A percentile compares a stretch with the other conserved stretches of the same genome.
Evolutionary conservation across 2,888 invertebrate species (phyloP).

Genomic region (Phragmatobia fuliginosa): DNA sequence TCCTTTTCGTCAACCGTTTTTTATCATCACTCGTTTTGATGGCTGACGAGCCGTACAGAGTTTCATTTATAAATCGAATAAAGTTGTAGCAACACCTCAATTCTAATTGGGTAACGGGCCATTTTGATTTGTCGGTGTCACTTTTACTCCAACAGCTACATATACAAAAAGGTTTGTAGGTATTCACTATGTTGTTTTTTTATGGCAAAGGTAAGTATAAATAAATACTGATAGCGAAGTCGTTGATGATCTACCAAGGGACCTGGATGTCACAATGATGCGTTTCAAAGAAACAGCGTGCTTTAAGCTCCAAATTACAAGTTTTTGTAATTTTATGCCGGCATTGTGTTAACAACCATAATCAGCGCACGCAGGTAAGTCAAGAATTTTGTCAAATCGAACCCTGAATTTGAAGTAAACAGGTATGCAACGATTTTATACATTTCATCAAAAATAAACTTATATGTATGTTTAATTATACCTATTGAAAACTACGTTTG

Average conservation of each 20-base stretch:
- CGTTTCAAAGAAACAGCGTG: constrained; percentile 65
- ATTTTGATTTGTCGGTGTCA: constrained; percentile 12
- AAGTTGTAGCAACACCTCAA: constrained; percentile 25
- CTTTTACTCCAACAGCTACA: constrained; percentile 32
- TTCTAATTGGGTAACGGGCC: constrained; percentile 13
- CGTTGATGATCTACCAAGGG: constrained; percentile 31
- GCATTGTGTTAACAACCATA: constrained; percentile 49
- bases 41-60: constrained; percentile 44
- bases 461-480: no score
- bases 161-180: background rate
- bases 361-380: constrained; percentile 39
- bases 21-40: constrained; percentile 53
- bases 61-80: constrained; percentile 44
- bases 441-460: no score
- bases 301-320: constrained; percentile 56
- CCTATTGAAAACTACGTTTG: no score
- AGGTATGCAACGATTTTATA: constrained; percentile 2
- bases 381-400: constrained; percentile 38
- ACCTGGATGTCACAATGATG: constrained; percentile 56
- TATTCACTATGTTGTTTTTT: background rate
- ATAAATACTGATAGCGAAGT: constrained; percentile 17
- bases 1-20: constrained; percentile 43
- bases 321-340: constrained; percentile 49
- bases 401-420: constrained; percentile 21
- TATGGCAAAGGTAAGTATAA: constrained; percentile 22